Conservation (phyloP, 2,888 invertebrate species). For the Agrochola circellaris region DNA sequence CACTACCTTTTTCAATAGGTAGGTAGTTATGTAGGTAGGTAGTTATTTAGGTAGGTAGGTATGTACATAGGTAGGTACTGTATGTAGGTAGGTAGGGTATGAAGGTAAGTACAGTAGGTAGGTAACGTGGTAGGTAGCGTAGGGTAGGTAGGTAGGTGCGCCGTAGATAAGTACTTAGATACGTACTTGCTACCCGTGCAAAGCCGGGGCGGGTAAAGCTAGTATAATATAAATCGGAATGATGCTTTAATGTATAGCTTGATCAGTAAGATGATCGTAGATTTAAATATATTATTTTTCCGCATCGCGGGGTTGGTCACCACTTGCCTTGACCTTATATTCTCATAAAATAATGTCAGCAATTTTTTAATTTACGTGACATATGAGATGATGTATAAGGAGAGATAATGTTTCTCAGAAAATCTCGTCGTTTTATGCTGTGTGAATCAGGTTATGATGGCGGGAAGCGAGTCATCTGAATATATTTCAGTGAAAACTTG, state of each 20-base stretch:
- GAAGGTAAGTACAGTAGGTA: too few relatives aligned
- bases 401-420: slow-evolving; percentile 4
- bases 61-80: too few relatives aligned
- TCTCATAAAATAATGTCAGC: not conserved
- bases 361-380: slow-evolving; percentile 4
- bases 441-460: slow-evolving; percentile 18
- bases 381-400: not conserved
- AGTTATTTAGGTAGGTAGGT: too few relatives aligned
- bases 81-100: too few relatives aligned
- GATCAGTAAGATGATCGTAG: not conserved
- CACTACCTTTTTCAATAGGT: too few relatives aligned
- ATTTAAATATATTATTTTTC: not conserved
- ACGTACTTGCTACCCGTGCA: too few relatives aligned
- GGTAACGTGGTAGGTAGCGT: too few relatives aligned
- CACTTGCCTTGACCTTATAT: not conserved
- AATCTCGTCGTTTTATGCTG: slow-evolving; percentile 17
- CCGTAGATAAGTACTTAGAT: too few relatives aligned
- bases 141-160: too few relatives aligned
- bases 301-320: not conserved
- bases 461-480: slow-evolving; percentile 39
- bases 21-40: too few relatives aligned
- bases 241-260: not conserved
- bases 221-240: too few relatives aligned
- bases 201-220: too few relatives aligned
- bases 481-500: slow-evolving; percentile 49